A percentile compares a stretch with the other conserved stretches of the same genome.
Conservation (phyloP, 2,113 vertebrate species). For the Dryoscopus gambensis region DNA sequence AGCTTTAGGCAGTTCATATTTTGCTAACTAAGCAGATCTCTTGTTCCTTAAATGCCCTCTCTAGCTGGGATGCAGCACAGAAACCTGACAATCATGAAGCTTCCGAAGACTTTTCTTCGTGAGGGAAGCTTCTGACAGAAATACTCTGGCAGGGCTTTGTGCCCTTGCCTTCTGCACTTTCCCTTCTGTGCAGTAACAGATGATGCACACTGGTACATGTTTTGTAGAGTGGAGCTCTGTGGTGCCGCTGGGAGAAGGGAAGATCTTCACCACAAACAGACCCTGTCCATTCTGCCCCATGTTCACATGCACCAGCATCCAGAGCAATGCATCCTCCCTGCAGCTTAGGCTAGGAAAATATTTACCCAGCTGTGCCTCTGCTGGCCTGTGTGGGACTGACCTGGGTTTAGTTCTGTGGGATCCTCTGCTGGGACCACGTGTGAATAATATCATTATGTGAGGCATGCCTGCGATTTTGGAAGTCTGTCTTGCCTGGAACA, state of each 20-base stretch:
- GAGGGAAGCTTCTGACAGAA: neutral
- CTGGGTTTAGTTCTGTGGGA: neutral
- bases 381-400: neutral
- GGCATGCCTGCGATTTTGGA: neutral
- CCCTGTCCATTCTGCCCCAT: fast-evolving
- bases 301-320: neutral
- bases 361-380: neutral
- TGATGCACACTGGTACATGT: neutral
- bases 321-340: neutral
- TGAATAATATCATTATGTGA: neutral
- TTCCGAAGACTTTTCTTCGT: neutral
- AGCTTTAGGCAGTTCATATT: neutral
- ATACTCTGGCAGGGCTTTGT: neutral
- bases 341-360: neutral
- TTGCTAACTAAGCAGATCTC: neutral
- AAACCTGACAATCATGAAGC: neutral
- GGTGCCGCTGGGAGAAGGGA: neutral
- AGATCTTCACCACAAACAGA: neutral
- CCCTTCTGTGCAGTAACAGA: neutral
- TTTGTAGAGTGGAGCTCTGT: neutral
- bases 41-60: neutral
- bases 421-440: fast-evolving
- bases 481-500: neutral
- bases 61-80: neutral
- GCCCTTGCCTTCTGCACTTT: neutral